Conservation (phyloP, 2,113 vertebrate genomes). For the Parotia lawesii region DNA sequence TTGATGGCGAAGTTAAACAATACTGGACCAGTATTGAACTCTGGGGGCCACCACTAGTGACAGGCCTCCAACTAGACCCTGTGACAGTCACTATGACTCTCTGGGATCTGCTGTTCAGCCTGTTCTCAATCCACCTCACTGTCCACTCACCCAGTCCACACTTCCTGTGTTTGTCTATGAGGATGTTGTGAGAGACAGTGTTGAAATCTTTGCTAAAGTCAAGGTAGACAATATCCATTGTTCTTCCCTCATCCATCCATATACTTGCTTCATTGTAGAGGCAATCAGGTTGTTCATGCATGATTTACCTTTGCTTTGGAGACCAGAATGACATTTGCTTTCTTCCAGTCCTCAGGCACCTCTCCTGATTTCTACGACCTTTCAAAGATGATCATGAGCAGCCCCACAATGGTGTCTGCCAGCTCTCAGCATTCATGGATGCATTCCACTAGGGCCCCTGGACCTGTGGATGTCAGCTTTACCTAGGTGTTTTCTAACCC, state of each 20-base stretch:
- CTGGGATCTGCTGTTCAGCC: not conserved
- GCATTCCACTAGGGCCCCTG: not conserved
- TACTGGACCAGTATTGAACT: not conserved
- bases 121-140: not conserved
- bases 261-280: not conserved
- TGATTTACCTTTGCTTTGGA: not conserved
- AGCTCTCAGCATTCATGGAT: not conserved
- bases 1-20: not conserved
- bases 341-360: not conserved
- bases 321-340: not conserved
- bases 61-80: not conserved
- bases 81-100: not conserved
- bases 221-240: not conserved
- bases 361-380: fast-evolving
- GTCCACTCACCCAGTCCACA: not conserved
- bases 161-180: not conserved
- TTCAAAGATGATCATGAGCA: not conserved
- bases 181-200: not conserved
- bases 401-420: not conserved
- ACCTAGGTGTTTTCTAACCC: not conserved
- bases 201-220: not conserved
- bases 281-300: not conserved
- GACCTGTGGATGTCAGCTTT: not conserved
- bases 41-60: not conserved
- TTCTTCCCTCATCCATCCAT: not conserved